Percentiles rank a stretch among this genome's conserved stretches.
Evolutionary conservation across 2,888 invertebrate genomes (phyloP).

Genomic region (Spodoptera exigua): DNA sequence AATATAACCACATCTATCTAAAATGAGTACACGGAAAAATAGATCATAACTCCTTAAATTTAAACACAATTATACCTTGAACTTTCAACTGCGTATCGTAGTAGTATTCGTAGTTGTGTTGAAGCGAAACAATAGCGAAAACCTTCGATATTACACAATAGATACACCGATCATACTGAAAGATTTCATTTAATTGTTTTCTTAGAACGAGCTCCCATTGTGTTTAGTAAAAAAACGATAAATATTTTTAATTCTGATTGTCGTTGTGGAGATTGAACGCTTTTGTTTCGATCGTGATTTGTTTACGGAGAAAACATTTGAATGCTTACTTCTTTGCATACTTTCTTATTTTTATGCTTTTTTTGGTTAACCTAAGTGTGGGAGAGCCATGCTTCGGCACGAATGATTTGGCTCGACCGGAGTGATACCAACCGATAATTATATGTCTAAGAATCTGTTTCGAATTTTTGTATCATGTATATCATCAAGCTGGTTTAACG

Average conservation of each 20-base stretch:
- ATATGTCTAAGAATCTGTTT: no score
- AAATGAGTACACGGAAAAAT: not conserved
- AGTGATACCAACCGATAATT: no score
- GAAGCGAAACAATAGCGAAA: constrained; percentile 29
- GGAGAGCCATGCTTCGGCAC: no score
- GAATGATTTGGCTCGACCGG: no score
- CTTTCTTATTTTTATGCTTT: no score
- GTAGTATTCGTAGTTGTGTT: constrained; percentile 30
- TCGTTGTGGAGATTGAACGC: constrained; percentile 8
- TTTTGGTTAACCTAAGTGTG: no score
- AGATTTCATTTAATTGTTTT: constrained; percentile 53
- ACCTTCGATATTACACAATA: constrained; percentile 31
- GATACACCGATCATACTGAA: constrained; percentile 18
- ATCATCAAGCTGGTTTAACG: no score
- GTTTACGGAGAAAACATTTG: constrained; percentile 4
- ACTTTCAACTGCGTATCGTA: constrained; percentile 1
- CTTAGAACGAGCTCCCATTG: constrained; percentile 39
- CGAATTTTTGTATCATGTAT: no score
- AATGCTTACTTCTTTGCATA: no score
- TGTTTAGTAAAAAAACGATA: constrained; percentile 29
- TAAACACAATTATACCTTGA: constrained; percentile 6
- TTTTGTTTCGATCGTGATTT: constrained; percentile 31
- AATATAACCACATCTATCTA: no score
- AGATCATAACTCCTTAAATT: not conserved
- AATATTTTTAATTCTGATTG: constrained; percentile 47